Base-by-base conservation (phyloP, 2,797 vertebrate genomes). In the Etheostoma perlongum region DNA sequence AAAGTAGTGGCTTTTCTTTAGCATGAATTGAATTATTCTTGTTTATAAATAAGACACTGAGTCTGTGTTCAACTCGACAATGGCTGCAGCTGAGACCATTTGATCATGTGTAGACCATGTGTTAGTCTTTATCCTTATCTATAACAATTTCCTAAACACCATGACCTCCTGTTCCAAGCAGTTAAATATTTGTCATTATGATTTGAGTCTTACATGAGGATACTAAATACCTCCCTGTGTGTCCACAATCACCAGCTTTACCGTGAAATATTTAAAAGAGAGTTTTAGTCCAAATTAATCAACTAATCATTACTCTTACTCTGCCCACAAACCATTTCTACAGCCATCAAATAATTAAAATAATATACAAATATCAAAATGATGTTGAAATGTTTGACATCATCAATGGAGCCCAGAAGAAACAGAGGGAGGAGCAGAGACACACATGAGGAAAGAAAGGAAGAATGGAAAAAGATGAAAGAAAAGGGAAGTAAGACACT, bases 401-500 rank as follows among this genome's bases (percentile, higher is more conserved):
- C 15, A 40, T 16, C 18, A 13, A 18, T 1, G 0, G 9, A 7
- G 13, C n/a, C 36, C 8, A 36, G 19, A 0, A 61, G 12, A 42
- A 4, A 42, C 49, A 62, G 23, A 4, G 42, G 19, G 27, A 47
- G 27, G 6, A 42, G 58, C 14, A 3, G 27, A 61, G 51, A 47
- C 60, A 46, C 18, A 79, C 21, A 53, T 0, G 3, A 5, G 25
- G 14, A 58, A 63, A 58, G 40, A 49, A 18, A 61, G 36, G 46
- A 10, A 23, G 14, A 23, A 21, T 25, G 14, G 52, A 51, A 36
- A 64, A 49, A 73, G 30, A 72, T 51, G 63, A 25, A 25, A 62
- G 53, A 57, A 60, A 74, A 42, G 14, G 49, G 16, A 63, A 72
- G 67, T 57, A 83, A 68, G 21, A 23, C 46, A 4, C 52, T 72